These are phyloP conservation scores for Tribolium freemani DNA, from an alignment of 2,888 invertebrate species.

Conservation along the genomic window DNA sequence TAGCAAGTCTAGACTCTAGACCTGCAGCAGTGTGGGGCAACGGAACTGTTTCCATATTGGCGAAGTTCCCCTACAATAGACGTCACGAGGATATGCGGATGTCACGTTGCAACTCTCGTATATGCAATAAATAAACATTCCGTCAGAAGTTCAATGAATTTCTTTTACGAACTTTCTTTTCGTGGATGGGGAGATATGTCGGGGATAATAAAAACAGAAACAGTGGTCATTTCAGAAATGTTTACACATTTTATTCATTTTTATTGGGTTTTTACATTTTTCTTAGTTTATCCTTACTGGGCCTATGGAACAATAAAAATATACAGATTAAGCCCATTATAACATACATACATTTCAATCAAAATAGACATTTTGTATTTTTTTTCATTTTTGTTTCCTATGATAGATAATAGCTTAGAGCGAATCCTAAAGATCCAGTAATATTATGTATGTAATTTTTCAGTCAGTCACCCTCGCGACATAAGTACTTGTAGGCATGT, in stretches of 20 bases:
- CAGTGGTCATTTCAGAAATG: constrained; percentile 46
- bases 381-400: constrained; percentile 55
- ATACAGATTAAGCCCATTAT: constrained; percentile 65
- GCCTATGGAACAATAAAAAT: constrained; percentile 67
- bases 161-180: constrained; percentile 27
- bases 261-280: constrained; percentile 64
- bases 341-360: constrained; percentile 66
- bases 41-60: constrained; percentile 33
- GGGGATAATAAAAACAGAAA: constrained; percentile 15
- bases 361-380: constrained; percentile 64
- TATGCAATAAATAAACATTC: constrained; percentile 12
- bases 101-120: constrained; percentile 29
- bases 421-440: constrained; percentile 60
- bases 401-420: constrained; percentile 58
- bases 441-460: constrained; percentile 54
- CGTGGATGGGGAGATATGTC: constrained; percentile 4
- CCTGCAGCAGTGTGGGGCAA: constrained; percentile 18
- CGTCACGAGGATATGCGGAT: constrained; percentile 35
- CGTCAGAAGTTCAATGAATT: constrained; percentile 30
- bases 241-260: constrained; percentile 60
- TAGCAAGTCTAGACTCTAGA: constrained; percentile 30
- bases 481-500: constrained; percentile 62
- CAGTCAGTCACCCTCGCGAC: constrained; percentile 63
- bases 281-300: constrained; percentile 56
- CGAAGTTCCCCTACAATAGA: constrained; percentile 16